Conservation (phyloP, 1,140 invertebrate genomes). For the Cataglyphis hispanica region DNA sequence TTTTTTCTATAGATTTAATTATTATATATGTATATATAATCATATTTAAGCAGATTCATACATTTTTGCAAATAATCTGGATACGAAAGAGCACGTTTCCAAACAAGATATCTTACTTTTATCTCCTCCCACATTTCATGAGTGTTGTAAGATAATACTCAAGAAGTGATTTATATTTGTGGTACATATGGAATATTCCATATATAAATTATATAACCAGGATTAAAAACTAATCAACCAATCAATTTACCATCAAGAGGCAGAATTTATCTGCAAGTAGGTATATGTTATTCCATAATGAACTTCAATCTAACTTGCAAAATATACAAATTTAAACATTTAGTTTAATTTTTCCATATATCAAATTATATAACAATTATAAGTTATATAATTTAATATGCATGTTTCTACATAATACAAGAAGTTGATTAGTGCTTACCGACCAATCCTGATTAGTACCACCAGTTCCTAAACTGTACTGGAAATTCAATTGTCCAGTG, state of each 20-base stretch:
- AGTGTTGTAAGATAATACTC: conserved; percentile 39
- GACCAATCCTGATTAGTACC: conserved; percentile 78
- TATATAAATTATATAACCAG: conserved; percentile 29
- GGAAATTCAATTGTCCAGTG: conserved; percentile 79
- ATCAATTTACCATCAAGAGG: conserved; percentile 35
- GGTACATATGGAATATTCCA: conserved; percentile 37
- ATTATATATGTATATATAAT: no score
- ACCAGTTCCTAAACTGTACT: conserved; percentile 74
- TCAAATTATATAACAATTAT: neutral
- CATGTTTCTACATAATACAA: neutral
- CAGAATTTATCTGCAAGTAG: conserved; percentile 58
- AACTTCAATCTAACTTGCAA: conserved; percentile 1
- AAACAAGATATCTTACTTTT: conserved; percentile 53
- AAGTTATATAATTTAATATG: conserved; percentile 18
- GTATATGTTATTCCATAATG: conserved; percentile 23
- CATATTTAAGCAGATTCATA: conserved; percentile 26
- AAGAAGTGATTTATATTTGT: conserved; percentile 20
- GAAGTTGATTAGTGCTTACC: conserved; percentile 73
- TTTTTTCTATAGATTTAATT: neutral
- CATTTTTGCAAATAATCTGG: neutral
- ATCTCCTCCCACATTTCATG: neutral
- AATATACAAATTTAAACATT: neutral
- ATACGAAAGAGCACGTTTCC: neutral
- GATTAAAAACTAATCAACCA: conserved; percentile 33
- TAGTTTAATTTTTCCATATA: neutral